Percentiles rank a stretch among this genome's conserved stretches.
Conservation (phyloP, 1,140 invertebrate genomes). For the Venturia canescens region DNA sequence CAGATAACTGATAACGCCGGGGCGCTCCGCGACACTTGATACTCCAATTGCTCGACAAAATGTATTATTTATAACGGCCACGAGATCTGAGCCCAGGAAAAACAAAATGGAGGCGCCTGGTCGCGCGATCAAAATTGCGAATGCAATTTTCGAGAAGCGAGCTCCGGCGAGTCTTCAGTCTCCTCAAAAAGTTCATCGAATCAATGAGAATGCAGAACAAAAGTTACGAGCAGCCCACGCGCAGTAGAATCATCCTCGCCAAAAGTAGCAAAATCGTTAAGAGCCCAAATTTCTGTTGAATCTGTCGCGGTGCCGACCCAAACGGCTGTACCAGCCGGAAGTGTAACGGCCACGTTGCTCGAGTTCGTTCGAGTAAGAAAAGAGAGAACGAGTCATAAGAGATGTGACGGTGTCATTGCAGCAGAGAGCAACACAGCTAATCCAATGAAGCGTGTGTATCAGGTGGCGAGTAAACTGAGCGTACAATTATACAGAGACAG, state of each 20-base stretch:
- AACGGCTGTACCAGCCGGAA: neutral
- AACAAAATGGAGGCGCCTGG: neutral
- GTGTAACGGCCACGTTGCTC: neutral
- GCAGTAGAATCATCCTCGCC: too few species aligned
- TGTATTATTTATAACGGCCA: conserved; percentile 2
- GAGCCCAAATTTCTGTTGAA: too few species aligned
- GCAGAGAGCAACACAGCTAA: neutral
- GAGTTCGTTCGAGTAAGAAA: neutral
- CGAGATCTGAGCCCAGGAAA: neutral
- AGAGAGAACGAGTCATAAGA: neutral
- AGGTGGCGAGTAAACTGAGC: neutral
- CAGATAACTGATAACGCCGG: conserved; percentile 7
- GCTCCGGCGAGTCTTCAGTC: too few species aligned
- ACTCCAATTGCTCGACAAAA: neutral
- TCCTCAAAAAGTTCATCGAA: too few species aligned
- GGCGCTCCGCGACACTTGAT: neutral
- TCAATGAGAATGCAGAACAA: too few species aligned
- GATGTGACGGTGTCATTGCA: neutral
- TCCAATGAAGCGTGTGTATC: neutral
- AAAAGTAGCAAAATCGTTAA: too few species aligned
- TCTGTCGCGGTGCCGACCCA: too few species aligned
- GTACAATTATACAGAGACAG: conserved; percentile 5
- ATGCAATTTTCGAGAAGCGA: too few species aligned
- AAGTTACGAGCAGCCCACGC: too few species aligned
- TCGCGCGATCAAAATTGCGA: too few species aligned